A percentile compares a stretch with the other conserved stretches of the same genome.
Evolutionary conservation across 2,113 vertebrate species (phyloP).

Genomic region (Neodon shergylaensis): DNA sequence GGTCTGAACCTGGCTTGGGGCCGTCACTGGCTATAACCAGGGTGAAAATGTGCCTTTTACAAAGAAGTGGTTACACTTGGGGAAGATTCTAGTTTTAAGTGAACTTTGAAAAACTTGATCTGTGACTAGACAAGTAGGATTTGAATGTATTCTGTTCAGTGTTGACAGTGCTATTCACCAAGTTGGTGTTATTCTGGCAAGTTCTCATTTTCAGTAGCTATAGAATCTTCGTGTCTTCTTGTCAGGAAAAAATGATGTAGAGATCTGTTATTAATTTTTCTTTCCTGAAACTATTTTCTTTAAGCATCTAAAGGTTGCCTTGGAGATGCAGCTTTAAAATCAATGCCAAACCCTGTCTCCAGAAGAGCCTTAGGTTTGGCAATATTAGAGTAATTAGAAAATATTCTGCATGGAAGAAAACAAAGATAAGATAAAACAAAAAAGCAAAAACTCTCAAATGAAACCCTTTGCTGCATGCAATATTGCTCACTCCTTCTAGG

Average conservation of each 20-base stretch:
- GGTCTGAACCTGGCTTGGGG: slow-evolving; percentile 57
- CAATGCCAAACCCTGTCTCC: neutral
- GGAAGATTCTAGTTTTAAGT: slow-evolving; percentile 5
- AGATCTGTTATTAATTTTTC: neutral
- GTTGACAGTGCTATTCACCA: neutral
- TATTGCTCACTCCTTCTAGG: neutral
- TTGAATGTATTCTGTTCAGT: neutral
- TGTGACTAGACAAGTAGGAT: neutral
- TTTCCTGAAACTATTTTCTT: neutral
- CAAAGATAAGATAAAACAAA: neutral
- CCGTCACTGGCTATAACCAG: slow-evolving; percentile 51
- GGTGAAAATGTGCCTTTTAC: slow-evolving; percentile 72
- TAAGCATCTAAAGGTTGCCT: neutral
- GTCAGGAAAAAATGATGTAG: neutral
- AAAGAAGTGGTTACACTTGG: slow-evolving; percentile 18
- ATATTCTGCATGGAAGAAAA: slow-evolving; percentile 37
- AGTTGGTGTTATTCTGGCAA: neutral
- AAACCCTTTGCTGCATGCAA: neutral
- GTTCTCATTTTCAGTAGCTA: neutral
- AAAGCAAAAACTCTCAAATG: neutral
- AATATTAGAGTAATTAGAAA: slow-evolving; percentile 8
- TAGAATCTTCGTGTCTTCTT: neutral
- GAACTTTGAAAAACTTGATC: neutral
- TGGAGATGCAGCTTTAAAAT: slow-evolving; percentile 26
- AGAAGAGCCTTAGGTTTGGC: neutral